Evolutionary conservation across 2,888 invertebrate species (phyloP), one percentile per base, ranked within the genome.

Genomic region (Drosophila anomelani): DNA sequence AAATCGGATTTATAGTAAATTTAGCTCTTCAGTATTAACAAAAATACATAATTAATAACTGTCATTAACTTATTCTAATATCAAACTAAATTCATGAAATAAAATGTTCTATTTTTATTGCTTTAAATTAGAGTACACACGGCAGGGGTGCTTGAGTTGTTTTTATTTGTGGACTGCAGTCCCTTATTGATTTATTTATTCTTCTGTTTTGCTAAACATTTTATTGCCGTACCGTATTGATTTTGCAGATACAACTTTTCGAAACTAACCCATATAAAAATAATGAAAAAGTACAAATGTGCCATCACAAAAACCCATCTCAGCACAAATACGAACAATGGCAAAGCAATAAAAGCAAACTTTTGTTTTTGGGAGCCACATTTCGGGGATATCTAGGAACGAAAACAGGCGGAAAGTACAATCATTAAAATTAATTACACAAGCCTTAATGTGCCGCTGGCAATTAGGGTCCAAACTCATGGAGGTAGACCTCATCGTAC

Each of bases 341-440:
- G 74, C 51, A 75, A 32, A 17, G 54, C 73, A 81, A 85, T 75
- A 70, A 77, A 70, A 58, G 17, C 47, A 69, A 85, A 74, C 58
- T 81, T 87, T 77, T 57, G 49, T 72, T 55, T 46, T 47, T 34
- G 49, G 34, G 58, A 38, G 49, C 46, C 53, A 38, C 38, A 62
- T 62, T 75, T 53, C 32, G 38, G 41, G 41, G 38, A 29, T 57
- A 26, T 47, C 26, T 47, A 17, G 32, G 55, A 51, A 9, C 41
- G n/a, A 53, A 49, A 55, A 23, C 66, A 51, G 59, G 54, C 54
- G 12, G 23, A 56, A 87, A 82, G 77, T 76, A 66, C 55, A 75
- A 68, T 74, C 85, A 88, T 86, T 88, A 88, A 86, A 86, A 85
- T 89, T 89, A 86, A 86, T 86, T 86, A 87, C 85, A 79, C 76